A percentile compares a stretch with the other conserved stretches of the same genome.
Conservation (phyloP, 23 tunicate species). For the Phallusia fumigata region DNA sequence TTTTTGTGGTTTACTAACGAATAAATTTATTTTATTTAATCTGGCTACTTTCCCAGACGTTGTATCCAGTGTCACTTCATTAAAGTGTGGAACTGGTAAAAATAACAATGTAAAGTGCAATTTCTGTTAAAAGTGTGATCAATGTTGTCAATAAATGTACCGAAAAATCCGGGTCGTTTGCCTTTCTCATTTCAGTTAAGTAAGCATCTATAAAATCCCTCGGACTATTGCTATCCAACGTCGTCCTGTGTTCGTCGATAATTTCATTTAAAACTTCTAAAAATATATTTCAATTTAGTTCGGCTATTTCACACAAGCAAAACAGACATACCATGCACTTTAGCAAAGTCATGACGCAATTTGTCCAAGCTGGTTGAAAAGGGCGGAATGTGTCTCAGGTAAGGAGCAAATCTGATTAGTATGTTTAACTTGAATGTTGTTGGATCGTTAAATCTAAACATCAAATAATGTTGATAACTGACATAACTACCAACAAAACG, state of each 20-base stretch:
- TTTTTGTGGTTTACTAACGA: no score
- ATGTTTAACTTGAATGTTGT: not conserved
- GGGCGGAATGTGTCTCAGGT: conserved; percentile 17
- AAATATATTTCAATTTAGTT: no score
- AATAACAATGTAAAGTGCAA: no score
- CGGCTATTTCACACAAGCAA: not conserved
- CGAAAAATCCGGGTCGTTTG: not conserved
- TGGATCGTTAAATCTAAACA: not conserved
- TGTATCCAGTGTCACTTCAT: no score
- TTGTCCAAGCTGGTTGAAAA: conserved; percentile 8
- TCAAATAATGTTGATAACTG: not conserved
- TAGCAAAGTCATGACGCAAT: not conserved
- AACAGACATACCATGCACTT: not conserved
- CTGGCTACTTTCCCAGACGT: no score
- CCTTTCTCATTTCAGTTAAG: conserved; percentile 15
- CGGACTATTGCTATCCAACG: conserved; percentile 15
- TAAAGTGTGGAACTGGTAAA: no score
- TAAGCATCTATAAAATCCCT: conserved; percentile 30
- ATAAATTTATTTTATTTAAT: no score
- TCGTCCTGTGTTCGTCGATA: conserved; percentile 15
- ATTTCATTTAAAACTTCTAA: not conserved
- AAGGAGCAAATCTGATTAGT: conserved; percentile 11
- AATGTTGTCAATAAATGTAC: no score
- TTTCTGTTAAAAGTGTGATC: no score
- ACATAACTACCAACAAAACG: not conserved